These are phyloP conservation scores for Helicolenus hilgendorfi DNA, from an alignment of 2,797 vertebrate species.

Conservation along the genomic window DNA sequence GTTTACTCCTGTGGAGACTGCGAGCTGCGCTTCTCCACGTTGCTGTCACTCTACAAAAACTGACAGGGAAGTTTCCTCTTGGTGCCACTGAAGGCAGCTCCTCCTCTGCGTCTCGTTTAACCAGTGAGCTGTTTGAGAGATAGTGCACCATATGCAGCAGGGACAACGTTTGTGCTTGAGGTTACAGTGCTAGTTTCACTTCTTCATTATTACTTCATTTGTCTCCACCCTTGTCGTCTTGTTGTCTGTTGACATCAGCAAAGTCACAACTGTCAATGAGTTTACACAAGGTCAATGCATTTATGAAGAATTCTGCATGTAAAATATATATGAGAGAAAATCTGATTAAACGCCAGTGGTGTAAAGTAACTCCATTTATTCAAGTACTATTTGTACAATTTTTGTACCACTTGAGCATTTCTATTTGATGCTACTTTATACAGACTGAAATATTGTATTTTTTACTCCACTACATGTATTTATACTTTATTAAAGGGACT, in stretches of 20 bases:
- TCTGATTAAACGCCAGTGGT: not conserved
- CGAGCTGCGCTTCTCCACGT: constrained; percentile 15
- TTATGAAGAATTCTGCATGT: not conserved
- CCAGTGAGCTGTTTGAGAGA: constrained; percentile 16
- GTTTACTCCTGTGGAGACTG: not conserved
- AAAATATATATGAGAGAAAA: not conserved
- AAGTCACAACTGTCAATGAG: not conserved
- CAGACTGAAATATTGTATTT: not conserved
- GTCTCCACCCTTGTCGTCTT: not conserved
- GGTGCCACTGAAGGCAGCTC: constrained; percentile 47
- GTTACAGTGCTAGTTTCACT: not conserved
- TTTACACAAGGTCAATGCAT: not conserved
- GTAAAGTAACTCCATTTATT: not conserved
- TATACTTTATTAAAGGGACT: not conserved
- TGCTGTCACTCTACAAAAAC: constrained; percentile 36
- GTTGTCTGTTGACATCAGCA: not conserved
- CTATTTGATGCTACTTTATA: not conserved
- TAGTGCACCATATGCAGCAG: not conserved
- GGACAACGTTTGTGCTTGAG: not conserved
- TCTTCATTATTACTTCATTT: constrained; percentile 2
- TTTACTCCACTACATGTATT: not conserved
- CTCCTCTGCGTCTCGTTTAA: constrained; percentile 59
- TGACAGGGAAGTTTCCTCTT: constrained; percentile 57
- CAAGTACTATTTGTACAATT: not conserved
- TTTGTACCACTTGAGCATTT: not conserved